These are phyloP conservation scores for Tragelaphus eurycerus DNA, from an alignment of 2,797 vertebrate genomes.

Conservation along the genomic window DNA sequence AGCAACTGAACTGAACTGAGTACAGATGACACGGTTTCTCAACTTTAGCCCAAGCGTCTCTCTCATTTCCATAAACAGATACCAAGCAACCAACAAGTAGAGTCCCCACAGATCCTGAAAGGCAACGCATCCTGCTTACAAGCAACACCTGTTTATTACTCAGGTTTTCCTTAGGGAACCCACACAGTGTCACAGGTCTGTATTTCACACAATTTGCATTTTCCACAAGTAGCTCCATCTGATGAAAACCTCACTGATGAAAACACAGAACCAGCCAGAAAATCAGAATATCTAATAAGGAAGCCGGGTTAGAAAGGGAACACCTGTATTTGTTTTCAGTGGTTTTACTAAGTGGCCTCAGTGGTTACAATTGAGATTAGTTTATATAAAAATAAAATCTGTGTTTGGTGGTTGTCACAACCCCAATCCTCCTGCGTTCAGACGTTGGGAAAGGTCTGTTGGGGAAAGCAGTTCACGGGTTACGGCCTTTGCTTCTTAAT, in stretches of 20 bases:
- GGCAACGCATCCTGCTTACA: not conserved
- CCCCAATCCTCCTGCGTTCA: conserved; percentile 61
- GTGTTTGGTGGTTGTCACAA: conserved; percentile 65
- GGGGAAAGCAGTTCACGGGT: conserved; percentile 64
- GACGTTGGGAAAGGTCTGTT: conserved; percentile 58
- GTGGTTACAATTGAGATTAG: conserved; percentile 58
- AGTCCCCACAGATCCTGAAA: not conserved
- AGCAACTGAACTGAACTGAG: not conserved
- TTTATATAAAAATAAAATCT: conserved; percentile 40
- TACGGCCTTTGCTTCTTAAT: conserved; percentile 61
- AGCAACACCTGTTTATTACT: not conserved
- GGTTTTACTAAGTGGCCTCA: conserved; percentile 51
- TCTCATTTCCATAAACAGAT: not conserved
- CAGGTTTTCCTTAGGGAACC: not conserved
- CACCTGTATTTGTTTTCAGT: not conserved
- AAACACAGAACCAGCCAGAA: not conserved
- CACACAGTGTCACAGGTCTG: not conserved
- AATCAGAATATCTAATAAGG: not conserved
- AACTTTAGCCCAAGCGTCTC: not conserved
- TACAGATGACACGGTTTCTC: not conserved
- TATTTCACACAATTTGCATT: not conserved
- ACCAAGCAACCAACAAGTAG: not conserved
- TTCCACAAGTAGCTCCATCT: not conserved
- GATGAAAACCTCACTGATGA: not conserved
- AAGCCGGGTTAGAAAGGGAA: not conserved